phyloP scores from a whole-genome alignment of 2,113 vertebrate genomes.

The Trogon melanurus region DNA sequence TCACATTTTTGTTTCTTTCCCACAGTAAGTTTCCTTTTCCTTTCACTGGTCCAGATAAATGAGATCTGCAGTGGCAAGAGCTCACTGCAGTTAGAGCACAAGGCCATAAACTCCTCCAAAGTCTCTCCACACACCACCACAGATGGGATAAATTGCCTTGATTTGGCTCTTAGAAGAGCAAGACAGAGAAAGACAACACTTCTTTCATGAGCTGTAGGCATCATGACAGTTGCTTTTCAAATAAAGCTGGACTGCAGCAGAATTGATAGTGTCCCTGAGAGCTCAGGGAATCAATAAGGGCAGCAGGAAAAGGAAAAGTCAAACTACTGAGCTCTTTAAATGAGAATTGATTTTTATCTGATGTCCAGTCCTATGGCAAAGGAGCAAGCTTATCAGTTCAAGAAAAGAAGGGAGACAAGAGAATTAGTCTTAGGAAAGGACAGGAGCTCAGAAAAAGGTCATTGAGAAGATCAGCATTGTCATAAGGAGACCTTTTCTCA shows the following conservation, averaged over 20 bases:
- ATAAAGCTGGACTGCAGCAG: background rate
- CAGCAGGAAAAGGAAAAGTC: conserved; percentile 52
- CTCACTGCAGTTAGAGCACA: background rate
- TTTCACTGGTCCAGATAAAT: background rate
- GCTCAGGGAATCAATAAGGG: conserved; percentile 53
- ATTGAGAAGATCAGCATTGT: conserved; percentile 54
- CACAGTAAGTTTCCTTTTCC: background rate
- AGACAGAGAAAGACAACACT: background rate
- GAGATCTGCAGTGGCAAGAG: background rate
- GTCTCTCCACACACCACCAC: background rate
- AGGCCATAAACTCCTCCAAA: background rate
- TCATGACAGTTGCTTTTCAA: conserved; percentile 17
- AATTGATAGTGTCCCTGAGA: conserved; percentile 44
- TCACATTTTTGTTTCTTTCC: rapidly evolving
- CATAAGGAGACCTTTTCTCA: conserved; percentile 45
- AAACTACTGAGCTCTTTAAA: conserved; percentile 65
- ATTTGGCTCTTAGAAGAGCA: background rate
- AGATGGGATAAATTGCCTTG: background rate
- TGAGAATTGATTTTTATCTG: conserved; percentile 72
- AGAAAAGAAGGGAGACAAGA: conserved; percentile 50
- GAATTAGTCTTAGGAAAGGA: conserved; percentile 53
- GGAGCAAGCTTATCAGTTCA: conserved; percentile 68
- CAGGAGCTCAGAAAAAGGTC: conserved; percentile 58
- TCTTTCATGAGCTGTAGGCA: background rate
- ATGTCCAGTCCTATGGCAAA: conserved; percentile 52